Evolutionary conservation across 2,113 vertebrate species (phyloP).

Genomic region (Gopherus flavomarginatus): DNA sequence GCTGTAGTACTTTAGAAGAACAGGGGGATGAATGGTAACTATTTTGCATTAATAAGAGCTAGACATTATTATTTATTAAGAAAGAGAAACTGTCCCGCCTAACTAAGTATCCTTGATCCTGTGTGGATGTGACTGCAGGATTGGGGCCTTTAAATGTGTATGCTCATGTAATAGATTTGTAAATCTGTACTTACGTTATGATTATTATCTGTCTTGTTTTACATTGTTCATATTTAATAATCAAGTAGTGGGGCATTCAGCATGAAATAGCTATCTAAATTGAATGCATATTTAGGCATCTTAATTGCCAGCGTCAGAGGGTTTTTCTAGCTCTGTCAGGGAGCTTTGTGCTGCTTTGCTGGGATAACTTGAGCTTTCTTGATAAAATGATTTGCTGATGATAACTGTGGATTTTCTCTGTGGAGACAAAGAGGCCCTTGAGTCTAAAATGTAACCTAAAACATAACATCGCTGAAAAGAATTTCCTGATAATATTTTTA

Average conservation of each 20-base stretch:
- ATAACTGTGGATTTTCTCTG: conserved; percentile 58
- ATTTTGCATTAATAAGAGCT: not conserved
- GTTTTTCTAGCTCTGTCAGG: conserved; percentile 8
- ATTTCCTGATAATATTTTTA: conserved; percentile 84
- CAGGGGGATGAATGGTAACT: not conserved
- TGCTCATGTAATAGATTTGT: not conserved
- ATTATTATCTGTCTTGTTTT: not conserved
- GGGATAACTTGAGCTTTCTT: not conserved
- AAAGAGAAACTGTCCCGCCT: not conserved
- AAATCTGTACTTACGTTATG: not conserved
- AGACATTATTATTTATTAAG: not conserved
- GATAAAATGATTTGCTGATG: conserved; percentile 60
- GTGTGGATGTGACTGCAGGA: not conserved
- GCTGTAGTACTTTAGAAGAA: not conserved
- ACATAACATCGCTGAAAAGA: conserved; percentile 72
- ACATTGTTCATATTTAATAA: not conserved
- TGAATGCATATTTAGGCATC: not conserved
- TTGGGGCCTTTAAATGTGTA: not conserved
- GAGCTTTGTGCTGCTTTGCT: conserved; percentile 34
- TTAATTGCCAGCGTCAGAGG: not conserved
- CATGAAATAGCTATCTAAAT: not conserved
- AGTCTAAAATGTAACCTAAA: conserved; percentile 65
- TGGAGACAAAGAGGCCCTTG: conserved; percentile 79
- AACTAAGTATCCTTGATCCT: not conserved
- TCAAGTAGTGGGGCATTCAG: not conserved